These are phyloP conservation scores for Drosophila setifemur DNA, from an alignment of 1,140 invertebrate species.

Conservation along the genomic window DNA sequence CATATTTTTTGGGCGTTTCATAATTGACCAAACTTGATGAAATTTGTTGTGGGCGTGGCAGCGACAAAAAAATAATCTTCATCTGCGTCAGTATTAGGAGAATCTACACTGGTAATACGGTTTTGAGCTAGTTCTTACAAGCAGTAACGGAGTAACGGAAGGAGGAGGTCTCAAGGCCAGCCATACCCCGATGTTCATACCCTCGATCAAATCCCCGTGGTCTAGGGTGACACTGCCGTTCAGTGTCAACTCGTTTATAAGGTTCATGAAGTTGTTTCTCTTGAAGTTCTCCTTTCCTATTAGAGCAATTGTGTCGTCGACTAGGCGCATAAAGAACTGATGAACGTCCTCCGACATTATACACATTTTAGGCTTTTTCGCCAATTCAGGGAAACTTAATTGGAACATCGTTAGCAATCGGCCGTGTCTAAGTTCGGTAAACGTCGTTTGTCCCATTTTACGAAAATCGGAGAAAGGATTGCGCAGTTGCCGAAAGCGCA, in stretches of 20 bases:
- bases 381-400: constrained; percentile 56
- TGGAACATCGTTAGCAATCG: constrained; percentile 26
- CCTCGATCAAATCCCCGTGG: constrained; percentile 48
- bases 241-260: constrained; percentile 84
- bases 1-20: no score
- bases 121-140: constrained; percentile 83
- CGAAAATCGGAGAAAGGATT: constrained; percentile 82
- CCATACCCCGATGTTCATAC: constrained; percentile 81
- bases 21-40: no score
- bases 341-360: constrained; percentile 78
- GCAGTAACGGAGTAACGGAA: constrained; percentile 82
- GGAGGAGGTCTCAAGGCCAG: constrained; percentile 85
- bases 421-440: constrained; percentile 47
- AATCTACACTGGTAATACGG: no score
- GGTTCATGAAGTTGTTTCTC: constrained; percentile 84
- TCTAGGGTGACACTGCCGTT: constrained; percentile 49
- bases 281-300: constrained; percentile 83
- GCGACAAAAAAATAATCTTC: no score
- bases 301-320: constrained; percentile 83
- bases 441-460: constrained; percentile 56
- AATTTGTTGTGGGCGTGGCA: no score
- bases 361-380: constrained; percentile 34
- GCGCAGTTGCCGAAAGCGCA: constrained; percentile 83
- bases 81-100: no score
- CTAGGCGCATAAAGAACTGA: constrained; percentile 83